These are phyloP conservation scores for Hyles euphorbiae DNA, from an alignment of 1,140 invertebrate genomes.

Conservation along the genomic window DNA sequence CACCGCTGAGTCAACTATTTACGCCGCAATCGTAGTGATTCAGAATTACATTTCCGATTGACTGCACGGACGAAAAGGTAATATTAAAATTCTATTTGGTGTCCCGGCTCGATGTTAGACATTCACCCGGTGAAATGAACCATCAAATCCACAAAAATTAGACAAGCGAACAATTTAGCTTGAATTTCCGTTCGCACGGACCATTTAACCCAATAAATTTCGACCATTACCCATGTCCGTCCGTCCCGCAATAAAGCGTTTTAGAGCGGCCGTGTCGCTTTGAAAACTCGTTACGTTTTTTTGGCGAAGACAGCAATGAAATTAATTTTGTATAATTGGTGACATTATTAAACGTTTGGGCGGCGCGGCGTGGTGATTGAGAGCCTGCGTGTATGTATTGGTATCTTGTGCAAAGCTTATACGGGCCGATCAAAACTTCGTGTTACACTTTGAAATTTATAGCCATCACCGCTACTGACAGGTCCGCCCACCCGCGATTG, in stretches of 20 bases:
- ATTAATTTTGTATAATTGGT: slow-evolving; percentile 65
- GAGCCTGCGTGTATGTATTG: not conserved
- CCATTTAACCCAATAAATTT: slow-evolving; percentile 71
- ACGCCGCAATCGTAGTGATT: too few species aligned
- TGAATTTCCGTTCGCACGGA: slow-evolving; percentile 50
- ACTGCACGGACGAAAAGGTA: slow-evolving; percentile 21
- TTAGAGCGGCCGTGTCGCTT: slow-evolving; percentile 51
- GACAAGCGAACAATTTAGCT: slow-evolving; percentile 59
- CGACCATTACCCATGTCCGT: slow-evolving; percentile 64
- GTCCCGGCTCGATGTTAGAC: slow-evolving; percentile 21
- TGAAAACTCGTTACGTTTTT: slow-evolving; percentile 58
- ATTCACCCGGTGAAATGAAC: slow-evolving; percentile 44
- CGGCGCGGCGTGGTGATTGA: not conserved
- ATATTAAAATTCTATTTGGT: slow-evolving; percentile 24
- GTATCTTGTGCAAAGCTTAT: not conserved
- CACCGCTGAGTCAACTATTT: too few species aligned
- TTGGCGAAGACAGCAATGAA: slow-evolving; percentile 56
- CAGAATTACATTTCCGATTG: slow-evolving; percentile 13
- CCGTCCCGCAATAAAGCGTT: slow-evolving; percentile 48
- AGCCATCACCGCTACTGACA: too few species aligned
- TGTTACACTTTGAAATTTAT: too few species aligned
- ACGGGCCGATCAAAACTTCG: too few species aligned
- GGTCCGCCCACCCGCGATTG: too few species aligned
- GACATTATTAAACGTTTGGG: slow-evolving; percentile 33
- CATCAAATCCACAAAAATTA: slow-evolving; percentile 63